These are phyloP conservation scores for Syrmaticus mikado DNA, from an alignment of 2,113 vertebrate species.

Conservation along the genomic window DNA sequence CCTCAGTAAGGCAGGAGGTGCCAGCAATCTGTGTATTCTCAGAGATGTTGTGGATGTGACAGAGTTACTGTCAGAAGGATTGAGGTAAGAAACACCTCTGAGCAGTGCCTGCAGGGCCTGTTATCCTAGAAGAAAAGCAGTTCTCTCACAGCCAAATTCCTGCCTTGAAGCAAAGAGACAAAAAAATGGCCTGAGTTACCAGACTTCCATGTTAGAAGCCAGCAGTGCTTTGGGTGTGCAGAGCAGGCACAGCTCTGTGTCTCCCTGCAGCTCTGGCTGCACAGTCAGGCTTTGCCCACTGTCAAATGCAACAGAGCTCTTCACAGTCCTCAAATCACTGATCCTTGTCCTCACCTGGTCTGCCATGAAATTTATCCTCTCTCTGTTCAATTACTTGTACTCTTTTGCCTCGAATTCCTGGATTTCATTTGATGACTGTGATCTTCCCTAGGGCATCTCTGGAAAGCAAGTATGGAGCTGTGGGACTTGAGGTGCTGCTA, in stretches of 20 bases:
- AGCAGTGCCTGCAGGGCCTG: neutral
- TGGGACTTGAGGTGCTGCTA: neutral
- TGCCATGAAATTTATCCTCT: too few species aligned
- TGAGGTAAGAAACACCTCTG: neutral
- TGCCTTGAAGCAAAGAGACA: neutral
- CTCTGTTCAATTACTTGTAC: rapidly evolving
- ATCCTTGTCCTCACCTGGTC: neutral
- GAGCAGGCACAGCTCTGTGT: neutral
- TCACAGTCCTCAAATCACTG: rapidly evolving
- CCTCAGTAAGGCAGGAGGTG: neutral
- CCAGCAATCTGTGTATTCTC: neutral
- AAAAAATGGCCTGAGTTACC: neutral
- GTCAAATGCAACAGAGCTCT: neutral
- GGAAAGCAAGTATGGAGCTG: neutral
- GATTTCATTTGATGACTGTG: rapidly evolving
- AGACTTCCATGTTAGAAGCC: rapidly evolving
- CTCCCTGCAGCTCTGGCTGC: neutral
- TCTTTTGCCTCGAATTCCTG: neutral
- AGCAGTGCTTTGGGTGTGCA: rapidly evolving
- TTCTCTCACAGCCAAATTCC: neutral
- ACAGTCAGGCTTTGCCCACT: neutral
- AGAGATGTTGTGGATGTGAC: neutral
- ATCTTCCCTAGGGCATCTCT: neutral
- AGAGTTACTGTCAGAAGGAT: neutral
- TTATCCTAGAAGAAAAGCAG: neutral